Conservation (phyloP, 2,888 invertebrate species). For the Heliconius sara region DNA sequence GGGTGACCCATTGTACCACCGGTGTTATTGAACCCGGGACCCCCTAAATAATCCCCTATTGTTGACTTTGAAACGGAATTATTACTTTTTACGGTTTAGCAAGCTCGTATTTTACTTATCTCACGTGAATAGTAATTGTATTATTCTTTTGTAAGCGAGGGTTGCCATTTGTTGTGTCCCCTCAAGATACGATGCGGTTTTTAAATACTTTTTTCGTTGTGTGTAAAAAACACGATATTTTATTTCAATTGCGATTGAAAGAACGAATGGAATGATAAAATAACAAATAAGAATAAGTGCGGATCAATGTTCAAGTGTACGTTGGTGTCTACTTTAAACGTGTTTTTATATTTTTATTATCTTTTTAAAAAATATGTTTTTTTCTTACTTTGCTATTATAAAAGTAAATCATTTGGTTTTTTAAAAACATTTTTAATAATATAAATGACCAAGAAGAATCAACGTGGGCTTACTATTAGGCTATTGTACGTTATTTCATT, state of each 20-base stretch:
- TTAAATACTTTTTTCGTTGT: constrained; percentile 33
- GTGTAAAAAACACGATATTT: background rate
- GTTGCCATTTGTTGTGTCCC: constrained; percentile 54
- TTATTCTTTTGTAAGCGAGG: constrained; percentile 61
- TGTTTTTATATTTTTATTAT: background rate
- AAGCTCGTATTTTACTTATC: constrained; percentile 83
- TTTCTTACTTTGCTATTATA: no score
- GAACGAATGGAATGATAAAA: background rate
- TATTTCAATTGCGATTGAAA: background rate
- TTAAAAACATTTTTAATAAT: background rate
- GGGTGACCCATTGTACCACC: constrained; percentile 41
- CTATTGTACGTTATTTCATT: no score
- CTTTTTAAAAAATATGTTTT: background rate
- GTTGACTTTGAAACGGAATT: constrained; percentile 80
- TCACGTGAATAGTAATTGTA: constrained; percentile 79
- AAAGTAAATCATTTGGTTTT: background rate
- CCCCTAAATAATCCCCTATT: constrained; percentile 72
- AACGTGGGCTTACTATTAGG: no score
- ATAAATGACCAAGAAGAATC: no score
- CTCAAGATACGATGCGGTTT: constrained; percentile 42
- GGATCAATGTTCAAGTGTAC: background rate
- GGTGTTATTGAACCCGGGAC: constrained; percentile 54
- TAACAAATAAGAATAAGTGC: constrained; percentile 2
- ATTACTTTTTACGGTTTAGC: constrained; percentile 84
- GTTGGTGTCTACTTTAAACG: background rate